phyloP scores from a whole-genome alignment of 2,797 vertebrate genomes.

The Cryptoblepharus egeriae region DNA sequence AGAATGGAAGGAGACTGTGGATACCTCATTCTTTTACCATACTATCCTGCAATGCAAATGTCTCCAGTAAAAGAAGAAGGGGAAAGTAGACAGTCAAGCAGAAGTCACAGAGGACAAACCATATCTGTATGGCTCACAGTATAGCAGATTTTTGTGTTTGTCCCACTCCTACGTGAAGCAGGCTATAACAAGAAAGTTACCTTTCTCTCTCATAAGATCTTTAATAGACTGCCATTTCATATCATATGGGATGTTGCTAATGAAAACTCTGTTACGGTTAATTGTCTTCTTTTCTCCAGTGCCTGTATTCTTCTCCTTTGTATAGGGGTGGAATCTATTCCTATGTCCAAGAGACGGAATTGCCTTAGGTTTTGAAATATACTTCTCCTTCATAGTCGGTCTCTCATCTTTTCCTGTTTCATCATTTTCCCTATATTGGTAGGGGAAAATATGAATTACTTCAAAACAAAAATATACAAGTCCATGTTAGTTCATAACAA shows the following conservation, averaged over 20 bases:
- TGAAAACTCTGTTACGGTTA: slow-evolving; percentile 95
- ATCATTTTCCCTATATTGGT: slow-evolving; percentile 76
- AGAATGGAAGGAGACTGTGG: slow-evolving; percentile 71
- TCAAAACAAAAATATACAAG: slow-evolving; percentile 7
- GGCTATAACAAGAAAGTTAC: slow-evolving; percentile 81
- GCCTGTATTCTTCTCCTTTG: slow-evolving; percentile 88
- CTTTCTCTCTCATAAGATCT: slow-evolving; percentile 99
- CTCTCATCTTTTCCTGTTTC: slow-evolving; percentile 85
- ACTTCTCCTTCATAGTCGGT: slow-evolving; percentile 87
- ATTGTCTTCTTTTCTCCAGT: slow-evolving; percentile 88
- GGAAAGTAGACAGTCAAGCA: slow-evolving; percentile 74
- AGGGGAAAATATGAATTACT: slow-evolving; percentile 46
- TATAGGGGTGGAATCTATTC: slow-evolving; percentile 93
- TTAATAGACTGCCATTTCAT: slow-evolving; percentile 99
- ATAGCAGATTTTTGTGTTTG: slow-evolving; percentile 54
- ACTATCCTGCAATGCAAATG: slow-evolving; percentile 76
- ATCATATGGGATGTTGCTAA: slow-evolving; percentile 99
- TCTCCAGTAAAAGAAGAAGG: slow-evolving; percentile 72
- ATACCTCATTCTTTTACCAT: slow-evolving; percentile 72
- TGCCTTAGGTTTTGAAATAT: slow-evolving; percentile 61
- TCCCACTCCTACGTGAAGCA: slow-evolving; percentile 39
- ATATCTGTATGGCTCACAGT: slow-evolving; percentile 75
- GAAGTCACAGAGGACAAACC: slow-evolving; percentile 61
- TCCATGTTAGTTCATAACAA: not conserved
- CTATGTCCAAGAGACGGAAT: slow-evolving; percentile 81